Base-by-base conservation (phyloP, 2,888 invertebrate genomes). In the Galerucella nymphaeae region DNA sequence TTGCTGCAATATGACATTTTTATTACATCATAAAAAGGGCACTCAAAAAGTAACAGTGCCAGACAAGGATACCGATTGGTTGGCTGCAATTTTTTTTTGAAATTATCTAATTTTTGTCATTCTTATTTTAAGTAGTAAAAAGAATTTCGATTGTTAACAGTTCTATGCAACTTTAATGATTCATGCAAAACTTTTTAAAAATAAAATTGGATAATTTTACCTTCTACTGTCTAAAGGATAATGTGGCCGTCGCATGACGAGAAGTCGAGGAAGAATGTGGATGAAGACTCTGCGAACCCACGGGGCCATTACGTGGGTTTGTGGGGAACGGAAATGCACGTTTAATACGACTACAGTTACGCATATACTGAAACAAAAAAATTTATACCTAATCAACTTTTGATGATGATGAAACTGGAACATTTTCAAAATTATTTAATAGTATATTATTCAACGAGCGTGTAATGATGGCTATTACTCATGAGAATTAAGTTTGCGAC, bases 241-340 rank as follows among this genome's bases (percentile, higher is more conserved):
- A 86, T 92, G 92, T 80, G 93, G 93, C 85, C 97, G 92, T 83
- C 96, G 92, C 96, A 98, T 97, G 83, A 96, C 95, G 83, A 98
- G 90, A 84, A 98, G 90, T 81, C 96, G 92, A 82, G 98, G 98
- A 87, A 98, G 91, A 86, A 97, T 95, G 89, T 98, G 96, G 84
- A 98, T 96, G 90, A 98, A 98, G 83, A 99, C 94, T 80, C 95
- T 91, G 79, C 96, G 93, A 83, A 98, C 96, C 98, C 98, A 98
- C 69, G 94, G 96, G 77, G 97, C 95, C 98, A 99, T 98, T 80
- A 95, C 94, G 90, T 98, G 98, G 78, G 98, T 99, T 87, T 97
- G 96, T 78, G 98, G 97, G 80, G 97, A 97, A 73, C 99, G 95
- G 90, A 98, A 98, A 90, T 98, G 98, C 82, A 98, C 96, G 89